Evolutionary conservation across 2,888 invertebrate genomes (phyloP).

Genomic region (Drosophila nr. perissopoda): DNA sequence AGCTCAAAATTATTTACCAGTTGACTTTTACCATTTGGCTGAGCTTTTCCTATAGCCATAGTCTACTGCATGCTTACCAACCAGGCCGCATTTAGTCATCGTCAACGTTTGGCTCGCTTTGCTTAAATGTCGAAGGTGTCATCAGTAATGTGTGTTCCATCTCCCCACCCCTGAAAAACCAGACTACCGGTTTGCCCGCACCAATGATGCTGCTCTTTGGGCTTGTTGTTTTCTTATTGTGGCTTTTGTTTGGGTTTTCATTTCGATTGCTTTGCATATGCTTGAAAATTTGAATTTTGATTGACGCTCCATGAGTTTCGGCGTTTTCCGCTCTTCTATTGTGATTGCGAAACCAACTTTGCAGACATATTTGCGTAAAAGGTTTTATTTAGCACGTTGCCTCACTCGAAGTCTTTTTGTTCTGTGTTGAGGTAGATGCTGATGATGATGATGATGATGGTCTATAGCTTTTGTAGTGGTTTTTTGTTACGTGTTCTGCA

Average conservation of each 20-base stretch:
- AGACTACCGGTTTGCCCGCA: slow-evolving; percentile 53
- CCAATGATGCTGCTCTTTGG: slow-evolving; percentile 37
- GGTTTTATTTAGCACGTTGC: slow-evolving; percentile 45
- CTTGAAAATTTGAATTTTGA: slow-evolving; percentile 71
- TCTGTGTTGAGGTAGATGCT: slow-evolving; percentile 32
- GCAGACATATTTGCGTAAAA: slow-evolving; percentile 25
- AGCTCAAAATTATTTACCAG: slow-evolving; percentile 58
- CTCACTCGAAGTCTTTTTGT: slow-evolving; percentile 44
- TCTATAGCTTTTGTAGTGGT: slow-evolving; percentile 13
- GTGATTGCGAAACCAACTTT: slow-evolving; percentile 61
- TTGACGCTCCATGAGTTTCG: slow-evolving; percentile 55
- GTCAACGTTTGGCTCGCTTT: slow-evolving; percentile 38
- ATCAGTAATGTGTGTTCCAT: slow-evolving; percentile 62
- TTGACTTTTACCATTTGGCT: slow-evolving; percentile 77
- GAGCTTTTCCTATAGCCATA: slow-evolving; percentile 30
- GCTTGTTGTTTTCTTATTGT: slow-evolving; percentile 33
- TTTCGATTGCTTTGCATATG: slow-evolving; percentile 55
- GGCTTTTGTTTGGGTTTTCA: slow-evolving; percentile 48
- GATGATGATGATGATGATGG: slow-evolving; percentile 18
- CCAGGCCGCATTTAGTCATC: slow-evolving; percentile 61
- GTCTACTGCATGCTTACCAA: slow-evolving; percentile 41
- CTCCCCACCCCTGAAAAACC: slow-evolving; percentile 10
- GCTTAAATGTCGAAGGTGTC: slow-evolving; percentile 79
- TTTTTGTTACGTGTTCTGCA: slow-evolving; percentile 11
- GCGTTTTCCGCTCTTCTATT: slow-evolving; percentile 46